These are phyloP conservation scores for Dromococcyx pavoninus DNA, from an alignment of 2,797 vertebrate species.

Conservation along the genomic window DNA sequence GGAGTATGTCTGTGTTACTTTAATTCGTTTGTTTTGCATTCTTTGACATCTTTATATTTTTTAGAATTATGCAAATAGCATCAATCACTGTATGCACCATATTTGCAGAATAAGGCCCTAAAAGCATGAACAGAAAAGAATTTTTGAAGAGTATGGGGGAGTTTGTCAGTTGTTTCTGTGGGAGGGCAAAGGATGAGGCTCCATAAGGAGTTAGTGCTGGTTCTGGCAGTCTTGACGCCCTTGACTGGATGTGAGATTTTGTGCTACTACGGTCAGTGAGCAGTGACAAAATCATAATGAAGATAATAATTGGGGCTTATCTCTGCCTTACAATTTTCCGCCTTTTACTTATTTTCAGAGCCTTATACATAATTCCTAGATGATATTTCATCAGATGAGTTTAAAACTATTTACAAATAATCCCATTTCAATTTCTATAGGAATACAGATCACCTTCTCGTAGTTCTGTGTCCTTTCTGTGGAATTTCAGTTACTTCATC, in stretches of 20 bases:
- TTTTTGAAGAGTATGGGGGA: not conserved
- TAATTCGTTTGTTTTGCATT: not conserved
- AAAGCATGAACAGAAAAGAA: not conserved
- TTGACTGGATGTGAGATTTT: rapidly evolving
- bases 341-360: not conserved
- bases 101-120: not conserved
- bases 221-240: not conserved
- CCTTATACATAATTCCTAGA: not conserved
- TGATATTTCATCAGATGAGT: not conserved
- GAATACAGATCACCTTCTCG: not conserved
- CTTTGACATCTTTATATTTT: not conserved
- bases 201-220: not conserved
- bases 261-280: not conserved
- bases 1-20: not conserved
- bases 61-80: not conserved
- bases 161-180: not conserved
- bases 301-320: not conserved
- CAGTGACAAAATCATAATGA: not conserved
- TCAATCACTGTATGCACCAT: rapidly evolving
- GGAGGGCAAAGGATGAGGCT: not conserved
- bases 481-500: not conserved
- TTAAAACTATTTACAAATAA: not conserved
- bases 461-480: not conserved
- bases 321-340: not conserved
- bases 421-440: not conserved